Conservation (phyloP, 2,888 invertebrate species). For the Sycophila texana region DNA sequence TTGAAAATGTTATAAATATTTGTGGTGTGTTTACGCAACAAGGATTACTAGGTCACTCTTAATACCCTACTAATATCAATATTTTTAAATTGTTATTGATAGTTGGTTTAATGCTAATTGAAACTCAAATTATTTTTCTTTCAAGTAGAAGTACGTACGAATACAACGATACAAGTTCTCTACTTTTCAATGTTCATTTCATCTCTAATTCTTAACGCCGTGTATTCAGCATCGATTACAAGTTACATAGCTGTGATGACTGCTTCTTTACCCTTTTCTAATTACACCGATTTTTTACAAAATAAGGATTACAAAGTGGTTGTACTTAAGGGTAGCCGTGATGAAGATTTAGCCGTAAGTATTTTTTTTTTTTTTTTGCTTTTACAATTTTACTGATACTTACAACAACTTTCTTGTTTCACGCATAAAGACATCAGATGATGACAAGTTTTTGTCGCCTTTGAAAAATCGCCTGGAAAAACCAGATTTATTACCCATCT, state of each 20-base stretch:
- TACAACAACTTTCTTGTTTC: too few relatives aligned
- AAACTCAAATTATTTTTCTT: background rate
- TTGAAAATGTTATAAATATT: constrained; percentile 10
- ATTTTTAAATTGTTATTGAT: background rate
- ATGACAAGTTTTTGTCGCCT: background rate
- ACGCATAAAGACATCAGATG: background rate
- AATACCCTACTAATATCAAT: background rate
- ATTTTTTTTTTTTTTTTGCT: background rate
- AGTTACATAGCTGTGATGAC: constrained; percentile 26
- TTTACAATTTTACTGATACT: too few relatives aligned
- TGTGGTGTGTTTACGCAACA: constrained; percentile 23
- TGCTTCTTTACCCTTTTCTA: constrained; percentile 13
- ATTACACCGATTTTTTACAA: constrained; percentile 10
- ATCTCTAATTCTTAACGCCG: constrained; percentile 4
- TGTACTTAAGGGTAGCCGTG: background rate
- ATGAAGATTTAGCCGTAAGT: background rate
- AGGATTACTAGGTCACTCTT: constrained; percentile 16
- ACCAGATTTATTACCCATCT: background rate
- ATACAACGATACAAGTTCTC: background rate
- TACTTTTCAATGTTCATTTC: constrained; percentile 7
- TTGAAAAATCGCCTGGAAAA: background rate
- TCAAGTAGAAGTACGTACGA: background rate
- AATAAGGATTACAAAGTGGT: constrained; percentile 1
- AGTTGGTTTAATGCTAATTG: background rate
- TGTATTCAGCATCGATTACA: constrained; percentile 28